Evolutionary conservation across 2,888 invertebrate genomes (phyloP).

Genomic region (Pilophorus perplexus): DNA sequence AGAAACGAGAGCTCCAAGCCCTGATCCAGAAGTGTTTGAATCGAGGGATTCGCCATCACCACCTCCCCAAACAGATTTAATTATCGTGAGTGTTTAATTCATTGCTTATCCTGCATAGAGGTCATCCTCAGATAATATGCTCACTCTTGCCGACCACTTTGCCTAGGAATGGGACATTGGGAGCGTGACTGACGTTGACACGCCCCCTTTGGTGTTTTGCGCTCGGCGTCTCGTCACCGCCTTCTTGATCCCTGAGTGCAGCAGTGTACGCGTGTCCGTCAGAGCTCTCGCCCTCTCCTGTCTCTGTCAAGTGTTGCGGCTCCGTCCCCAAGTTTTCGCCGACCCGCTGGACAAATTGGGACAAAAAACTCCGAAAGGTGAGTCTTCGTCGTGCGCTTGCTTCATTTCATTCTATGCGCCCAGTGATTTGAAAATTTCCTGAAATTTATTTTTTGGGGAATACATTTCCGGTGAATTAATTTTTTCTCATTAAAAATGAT

Average conservation of each 20-base stretch:
- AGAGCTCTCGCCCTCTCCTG: conserved; percentile 83
- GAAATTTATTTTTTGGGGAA: too few species aligned
- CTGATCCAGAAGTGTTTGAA: conserved; percentile 42
- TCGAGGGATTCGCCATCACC: conserved; percentile 46
- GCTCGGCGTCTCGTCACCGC: conserved; percentile 68
- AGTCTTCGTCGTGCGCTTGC: background rate
- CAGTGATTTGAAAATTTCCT: too few species aligned
- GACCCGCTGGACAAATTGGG: conserved; percentile 52
- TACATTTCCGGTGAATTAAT: too few species aligned
- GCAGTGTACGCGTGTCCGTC: conserved; percentile 77
- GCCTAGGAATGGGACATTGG: conserved; percentile 61
- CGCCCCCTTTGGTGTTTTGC: conserved; percentile 68
- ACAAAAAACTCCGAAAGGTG: conserved; percentile 46
- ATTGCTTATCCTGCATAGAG: too few species aligned
- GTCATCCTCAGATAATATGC: too few species aligned
- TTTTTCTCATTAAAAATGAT: too few species aligned
- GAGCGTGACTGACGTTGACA: conserved; percentile 60
- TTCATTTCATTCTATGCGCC: too few species aligned
- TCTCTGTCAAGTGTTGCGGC: conserved; percentile 68
- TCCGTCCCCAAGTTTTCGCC: conserved; percentile 72
- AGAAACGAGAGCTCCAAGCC: conserved; percentile 23
- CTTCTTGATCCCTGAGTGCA: conserved; percentile 68
- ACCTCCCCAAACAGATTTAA: conserved; percentile 31
- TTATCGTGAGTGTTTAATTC: conserved; percentile 39
- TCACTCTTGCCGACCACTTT: too few species aligned